Base-by-base conservation (phyloP, 2,888 invertebrate genomes). In the Tetropium fuscum region DNA sequence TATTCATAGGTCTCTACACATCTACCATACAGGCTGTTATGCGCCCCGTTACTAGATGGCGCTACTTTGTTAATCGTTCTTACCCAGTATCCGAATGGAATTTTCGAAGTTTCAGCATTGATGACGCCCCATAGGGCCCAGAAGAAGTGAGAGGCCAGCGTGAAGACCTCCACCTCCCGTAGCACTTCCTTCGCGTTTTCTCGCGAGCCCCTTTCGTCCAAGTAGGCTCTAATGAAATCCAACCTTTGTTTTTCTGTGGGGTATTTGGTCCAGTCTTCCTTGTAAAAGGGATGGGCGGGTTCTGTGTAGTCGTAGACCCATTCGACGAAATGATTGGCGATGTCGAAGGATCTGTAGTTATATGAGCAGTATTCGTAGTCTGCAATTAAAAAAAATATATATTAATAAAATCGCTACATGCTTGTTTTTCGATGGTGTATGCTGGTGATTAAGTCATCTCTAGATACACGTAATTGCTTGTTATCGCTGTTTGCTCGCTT, bases 311-410 rank as follows among this genome's bases (percentile, higher is more conserved):
- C 94, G 77, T 93, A 93, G 0, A 88, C 88, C 94, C 95, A 95
- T 80, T 97, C 97, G 64, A 93, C 86, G 79, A 97, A 96, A 76
- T 97, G 97, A 81, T 97, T 97, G 2, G 97, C 97, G 45, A 97
- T 84, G 81, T 97, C 97, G 81, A 96, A 97, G 0, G 92, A 95
- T 47, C 97, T 85, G 78, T 94, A 94, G 78, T 97, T 97, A 82
- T 97, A 97, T 0, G 96, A 93, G 80, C 96, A 96, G 78, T 97
- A 97, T 82, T 97, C 97, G 78, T 94, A 97, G 80, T 97, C 97
- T 74, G 67, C 11, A 72, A 71, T 48, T 48, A 62, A 60, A 57
- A 53, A 8, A 34, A 41, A 19, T n/a, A 20, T 41, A n/a, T n/a
- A n/a, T n/a, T n/a, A n/a, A n/a, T n/a, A n/a, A n/a, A n/a, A n/a